phyloP scores from a whole-genome alignment of 2,797 vertebrate genomes.

The Oophaga sylvatica region DNA sequence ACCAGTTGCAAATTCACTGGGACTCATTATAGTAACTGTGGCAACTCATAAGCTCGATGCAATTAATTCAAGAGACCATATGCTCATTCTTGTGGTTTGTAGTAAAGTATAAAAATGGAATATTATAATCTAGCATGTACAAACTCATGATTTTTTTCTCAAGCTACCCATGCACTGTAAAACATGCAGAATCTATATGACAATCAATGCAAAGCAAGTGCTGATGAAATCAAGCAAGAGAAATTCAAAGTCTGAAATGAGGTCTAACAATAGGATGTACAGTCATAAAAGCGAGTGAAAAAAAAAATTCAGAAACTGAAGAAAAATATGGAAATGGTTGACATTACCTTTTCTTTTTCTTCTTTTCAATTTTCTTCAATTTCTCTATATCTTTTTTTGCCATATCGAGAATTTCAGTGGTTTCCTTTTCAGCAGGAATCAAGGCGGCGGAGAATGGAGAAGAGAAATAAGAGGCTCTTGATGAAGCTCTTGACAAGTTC shows the following conservation, averaged over 20 bases:
- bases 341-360: conserved; percentile 92
- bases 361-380: conserved; percentile 92
- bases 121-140: neutral
- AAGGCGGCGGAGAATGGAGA: conserved; percentile 78
- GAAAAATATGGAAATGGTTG: neutral
- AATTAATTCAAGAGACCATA: too few relatives aligned
- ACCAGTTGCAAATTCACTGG: too few relatives aligned
- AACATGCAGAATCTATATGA: neutral
- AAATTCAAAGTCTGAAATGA: neutral
- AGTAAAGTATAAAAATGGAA: neutral
- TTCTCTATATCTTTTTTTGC: conserved; percentile 96
- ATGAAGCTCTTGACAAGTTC: conserved; percentile 86
- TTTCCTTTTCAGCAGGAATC: conserved; percentile 86
- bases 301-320: neutral
- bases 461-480: conserved; percentile 82
- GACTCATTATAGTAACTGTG: too few relatives aligned
- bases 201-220: neutral
- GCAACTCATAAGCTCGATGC: too few relatives aligned
- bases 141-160: neutral
- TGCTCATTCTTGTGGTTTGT: neutral
- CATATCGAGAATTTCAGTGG: conserved; percentile 90
- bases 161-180: neutral
- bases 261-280: neutral
- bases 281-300: neutral
- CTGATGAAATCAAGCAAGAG: neutral